Evolutionary conservation across 1,140 invertebrate species (phyloP).

Genomic region (Mactra quadrangularis): DNA sequence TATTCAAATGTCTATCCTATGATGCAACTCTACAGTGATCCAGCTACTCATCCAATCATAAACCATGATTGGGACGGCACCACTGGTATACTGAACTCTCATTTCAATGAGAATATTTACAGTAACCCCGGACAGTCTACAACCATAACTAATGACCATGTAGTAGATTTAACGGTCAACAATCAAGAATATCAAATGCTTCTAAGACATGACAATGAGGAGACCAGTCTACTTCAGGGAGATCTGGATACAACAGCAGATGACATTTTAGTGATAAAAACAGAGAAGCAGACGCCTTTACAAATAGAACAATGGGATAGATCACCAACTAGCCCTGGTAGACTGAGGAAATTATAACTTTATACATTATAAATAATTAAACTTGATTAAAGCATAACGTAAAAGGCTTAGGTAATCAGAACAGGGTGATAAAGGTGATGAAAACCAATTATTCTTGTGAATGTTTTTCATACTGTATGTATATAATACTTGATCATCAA

Average conservation of each 20-base stretch:
- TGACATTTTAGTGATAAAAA: conserved; percentile 13
- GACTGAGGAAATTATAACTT: conserved; percentile 14
- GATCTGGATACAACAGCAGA: conserved; percentile 6
- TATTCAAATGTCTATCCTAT: conserved; percentile 86
- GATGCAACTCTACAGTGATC: conserved; percentile 56
- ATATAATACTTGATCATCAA: too few relatives aligned
- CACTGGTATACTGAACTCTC: conserved; percentile 44
- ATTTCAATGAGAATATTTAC: conserved; percentile 35
- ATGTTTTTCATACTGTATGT: too few relatives aligned
- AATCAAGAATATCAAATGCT: conserved; percentile 27
- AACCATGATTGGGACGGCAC: conserved; percentile 38
- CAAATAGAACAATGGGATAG: conserved; percentile 57
- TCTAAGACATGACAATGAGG: conserved; percentile 6
- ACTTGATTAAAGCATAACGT: too few relatives aligned
- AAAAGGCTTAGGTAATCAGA: too few relatives aligned
- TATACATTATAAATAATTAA: background rate
- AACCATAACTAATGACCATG: background rate
- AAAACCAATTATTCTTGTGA: too few relatives aligned
- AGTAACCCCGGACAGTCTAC: conserved; percentile 9
- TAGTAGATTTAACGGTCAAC: background rate
- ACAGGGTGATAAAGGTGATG: too few relatives aligned
- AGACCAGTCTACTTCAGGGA: background rate
- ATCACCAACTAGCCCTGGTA: conserved; percentile 59
- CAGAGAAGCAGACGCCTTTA: conserved; percentile 23
- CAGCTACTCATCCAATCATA: conserved; percentile 50